Evolutionary conservation across 37 sponge, comb jelly and placozoan genomes (phyloP).

Genomic region (Crambe crambe): DNA sequence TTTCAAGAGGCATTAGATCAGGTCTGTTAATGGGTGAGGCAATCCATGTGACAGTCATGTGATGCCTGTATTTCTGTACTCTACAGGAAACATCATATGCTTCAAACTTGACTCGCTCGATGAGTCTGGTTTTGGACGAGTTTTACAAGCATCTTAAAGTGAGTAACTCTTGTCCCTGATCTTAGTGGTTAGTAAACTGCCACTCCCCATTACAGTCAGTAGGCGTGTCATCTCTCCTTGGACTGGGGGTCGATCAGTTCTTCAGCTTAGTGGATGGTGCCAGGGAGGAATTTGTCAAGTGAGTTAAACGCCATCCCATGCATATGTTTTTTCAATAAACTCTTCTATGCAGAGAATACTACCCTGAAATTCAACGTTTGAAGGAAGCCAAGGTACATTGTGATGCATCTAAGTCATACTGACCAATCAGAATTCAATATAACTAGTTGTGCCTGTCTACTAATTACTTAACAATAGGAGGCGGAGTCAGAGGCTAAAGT

Average conservation of each 20-base stretch:
- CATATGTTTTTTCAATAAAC: not conserved
- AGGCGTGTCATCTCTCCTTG: slow-evolving; percentile 86
- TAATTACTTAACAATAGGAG: not conserved
- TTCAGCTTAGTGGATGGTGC: slow-evolving; percentile 73
- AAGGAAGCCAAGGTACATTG: slow-evolving; percentile 29
- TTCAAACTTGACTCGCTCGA: slow-evolving; percentile 86
- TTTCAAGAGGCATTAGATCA: slow-evolving; percentile 87
- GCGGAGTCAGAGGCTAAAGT: slow-evolving; percentile 1
- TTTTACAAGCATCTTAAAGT: slow-evolving; percentile 88
- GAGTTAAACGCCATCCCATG: slow-evolving; percentile 12
- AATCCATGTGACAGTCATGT: not conserved
- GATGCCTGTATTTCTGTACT: not conserved
- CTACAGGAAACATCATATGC: slow-evolving; percentile 79
- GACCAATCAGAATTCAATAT: not conserved
- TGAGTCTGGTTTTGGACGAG: slow-evolving; percentile 97
- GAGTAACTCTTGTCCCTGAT: too few species aligned
- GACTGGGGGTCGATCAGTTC: slow-evolving; percentile 80
- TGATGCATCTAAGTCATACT: too few species aligned
- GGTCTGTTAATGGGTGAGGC: slow-evolving; percentile 14
- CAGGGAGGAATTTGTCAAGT: slow-evolving; percentile 74
- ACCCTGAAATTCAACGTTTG: slow-evolving; percentile 45
- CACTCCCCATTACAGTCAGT: slow-evolving; percentile 41
- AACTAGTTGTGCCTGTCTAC: not conserved
- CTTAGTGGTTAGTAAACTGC: too few species aligned
- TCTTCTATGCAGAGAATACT: slow-evolving; percentile 36